A percentile compares a stretch with the other conserved stretches of the same genome.
phyloP scores from a whole-genome alignment of 2,113 vertebrate species.

The Proteles cristata region DNA sequence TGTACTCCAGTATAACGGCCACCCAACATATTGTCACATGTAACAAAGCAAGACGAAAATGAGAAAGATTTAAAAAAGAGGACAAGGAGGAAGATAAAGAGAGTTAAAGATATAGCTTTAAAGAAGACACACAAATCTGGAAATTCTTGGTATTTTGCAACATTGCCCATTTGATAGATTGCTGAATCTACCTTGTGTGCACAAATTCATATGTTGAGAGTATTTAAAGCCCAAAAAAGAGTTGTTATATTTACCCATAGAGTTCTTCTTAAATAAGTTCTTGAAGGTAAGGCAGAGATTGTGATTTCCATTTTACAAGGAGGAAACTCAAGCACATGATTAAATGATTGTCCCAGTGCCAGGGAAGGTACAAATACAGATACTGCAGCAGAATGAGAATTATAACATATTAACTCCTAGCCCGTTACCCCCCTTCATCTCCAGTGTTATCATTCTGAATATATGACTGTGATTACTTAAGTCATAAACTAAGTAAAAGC shows the following conservation, averaged over 20 bases:
- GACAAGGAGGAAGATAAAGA: neutral
- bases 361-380: neutral
- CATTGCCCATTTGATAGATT: neutral
- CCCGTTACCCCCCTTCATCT: neutral
- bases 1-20: neutral
- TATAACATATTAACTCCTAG: neutral
- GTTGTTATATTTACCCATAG: neutral
- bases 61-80: neutral
- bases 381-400: neutral
- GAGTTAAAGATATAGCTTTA: neutral
- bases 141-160: neutral
- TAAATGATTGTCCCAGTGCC: neutral
- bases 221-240: neutral
- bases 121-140: neutral
- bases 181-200: neutral
- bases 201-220: neutral
- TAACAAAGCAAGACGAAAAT: neutral
- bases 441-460: neutral
- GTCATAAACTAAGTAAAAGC: slow-evolving; percentile 46
- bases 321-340: neutral
- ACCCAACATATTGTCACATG: neutral
- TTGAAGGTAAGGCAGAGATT: neutral
- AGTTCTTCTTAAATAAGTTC: slow-evolving; percentile 27
- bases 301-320: slow-evolving; percentile 33
- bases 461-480: neutral